Evolutionary conservation across 2,113 vertebrate genomes (phyloP).

Genomic region (Nettapus auritus): DNA sequence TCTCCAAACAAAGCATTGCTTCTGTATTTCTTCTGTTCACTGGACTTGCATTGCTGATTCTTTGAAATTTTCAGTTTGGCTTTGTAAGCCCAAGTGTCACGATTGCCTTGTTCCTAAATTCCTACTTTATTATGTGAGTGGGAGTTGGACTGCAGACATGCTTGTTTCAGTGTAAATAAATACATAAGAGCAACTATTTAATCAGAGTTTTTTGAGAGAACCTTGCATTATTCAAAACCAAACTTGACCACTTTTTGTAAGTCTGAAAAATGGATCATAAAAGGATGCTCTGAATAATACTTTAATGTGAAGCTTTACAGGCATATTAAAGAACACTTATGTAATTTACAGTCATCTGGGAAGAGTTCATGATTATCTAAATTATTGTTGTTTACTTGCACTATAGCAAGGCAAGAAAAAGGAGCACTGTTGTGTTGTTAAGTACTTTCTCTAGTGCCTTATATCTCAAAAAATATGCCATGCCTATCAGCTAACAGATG

Average conservation of each 20-base stretch:
- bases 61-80: neutral
- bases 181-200: neutral
- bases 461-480: slow-evolving; percentile 17
- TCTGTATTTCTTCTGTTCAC: neutral
- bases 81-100: neutral
- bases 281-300: neutral
- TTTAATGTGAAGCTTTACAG: slow-evolving; percentile 20
- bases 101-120: neutral
- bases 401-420: neutral
- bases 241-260: neutral
- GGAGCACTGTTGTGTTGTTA: neutral
- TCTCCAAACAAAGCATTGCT: neutral
- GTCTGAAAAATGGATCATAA: neutral
- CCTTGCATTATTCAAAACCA: neutral
- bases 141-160: neutral
- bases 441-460: slow-evolving; percentile 39
- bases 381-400: slow-evolving; percentile 15
- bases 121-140: neutral
- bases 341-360: slow-evolving; percentile 27
- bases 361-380: slow-evolving; percentile 41
- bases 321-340: slow-evolving; percentile 6
- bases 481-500: slow-evolving; percentile 52
- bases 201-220: neutral
- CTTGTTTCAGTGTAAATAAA: neutral
- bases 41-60: neutral